Percentiles rank a stretch among this genome's conserved stretches.
Conservation (phyloP, 1,140 invertebrate species). For the Drosophila ficusphila region DNA sequence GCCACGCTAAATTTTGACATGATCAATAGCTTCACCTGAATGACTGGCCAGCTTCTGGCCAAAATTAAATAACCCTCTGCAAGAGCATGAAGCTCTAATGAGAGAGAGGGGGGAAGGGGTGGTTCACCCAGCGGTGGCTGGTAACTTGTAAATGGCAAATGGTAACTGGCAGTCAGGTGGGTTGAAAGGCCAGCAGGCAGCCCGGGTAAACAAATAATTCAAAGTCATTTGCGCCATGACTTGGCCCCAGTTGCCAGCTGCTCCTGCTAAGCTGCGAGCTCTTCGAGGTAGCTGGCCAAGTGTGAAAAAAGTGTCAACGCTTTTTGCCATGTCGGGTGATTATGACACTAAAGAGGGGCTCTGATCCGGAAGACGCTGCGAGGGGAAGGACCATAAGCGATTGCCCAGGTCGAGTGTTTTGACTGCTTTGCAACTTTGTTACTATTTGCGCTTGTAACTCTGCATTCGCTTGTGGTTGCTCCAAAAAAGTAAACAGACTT, state of each 20-base stretch:
- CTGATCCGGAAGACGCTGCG: slow-evolving; percentile 12
- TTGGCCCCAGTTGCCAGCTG: slow-evolving; percentile 62
- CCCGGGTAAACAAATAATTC: slow-evolving; percentile 80
- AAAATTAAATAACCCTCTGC: slow-evolving; percentile 2
- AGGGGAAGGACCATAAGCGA: slow-evolving; percentile 1
- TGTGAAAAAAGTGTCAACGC: slow-evolving; percentile 65
- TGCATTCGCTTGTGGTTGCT: slow-evolving; percentile 24
- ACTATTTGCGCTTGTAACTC: slow-evolving; percentile 4
- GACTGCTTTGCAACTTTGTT: slow-evolving; percentile 21
- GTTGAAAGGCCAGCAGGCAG: slow-evolving; percentile 16
- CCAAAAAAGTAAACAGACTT: slow-evolving; percentile 28
- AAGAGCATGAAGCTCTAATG: slow-evolving; percentile 23
- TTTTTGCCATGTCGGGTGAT: slow-evolving; percentile 48
- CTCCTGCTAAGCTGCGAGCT: slow-evolving; percentile 31
- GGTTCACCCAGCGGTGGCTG: slow-evolving; percentile 9
- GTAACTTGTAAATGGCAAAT: slow-evolving; percentile 15
- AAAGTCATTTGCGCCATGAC: slow-evolving; percentile 74
- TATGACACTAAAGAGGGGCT: slow-evolving; percentile 78
- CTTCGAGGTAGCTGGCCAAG: slow-evolving; percentile 35
- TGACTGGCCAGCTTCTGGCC: background rate
- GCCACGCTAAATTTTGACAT: background rate
- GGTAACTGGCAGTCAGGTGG: slow-evolving; percentile 13
- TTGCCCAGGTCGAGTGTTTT: slow-evolving; percentile 29
- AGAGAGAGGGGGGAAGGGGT: slow-evolving; percentile 1
- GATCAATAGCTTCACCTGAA: background rate